Conservation (phyloP, 2,113 vertebrate genomes). For the Scolopax mira region DNA sequence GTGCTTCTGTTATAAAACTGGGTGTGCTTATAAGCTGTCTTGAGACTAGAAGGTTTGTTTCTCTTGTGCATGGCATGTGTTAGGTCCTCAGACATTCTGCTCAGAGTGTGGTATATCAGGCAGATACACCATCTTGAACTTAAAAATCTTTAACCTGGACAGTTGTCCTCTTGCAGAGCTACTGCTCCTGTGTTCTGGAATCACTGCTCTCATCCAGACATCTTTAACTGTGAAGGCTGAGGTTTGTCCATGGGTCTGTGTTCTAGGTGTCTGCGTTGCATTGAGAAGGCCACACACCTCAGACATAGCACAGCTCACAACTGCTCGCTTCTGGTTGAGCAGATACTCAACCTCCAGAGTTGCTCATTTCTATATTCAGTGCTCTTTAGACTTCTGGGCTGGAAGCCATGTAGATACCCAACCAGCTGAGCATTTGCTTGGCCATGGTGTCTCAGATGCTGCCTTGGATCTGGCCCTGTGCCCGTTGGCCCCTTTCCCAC, state of each 20-base stretch:
- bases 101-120: neutral
- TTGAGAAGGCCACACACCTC: neutral
- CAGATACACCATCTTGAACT: neutral
- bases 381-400: conserved; percentile 31
- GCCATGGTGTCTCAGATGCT: neutral
- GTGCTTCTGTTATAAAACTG: neutral
- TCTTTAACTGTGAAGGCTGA: neutral
- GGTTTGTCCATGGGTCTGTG: neutral
- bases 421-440: conserved; percentile 2
- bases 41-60: neutral
- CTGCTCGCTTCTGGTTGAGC: neutral
- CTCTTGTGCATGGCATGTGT: neutral
- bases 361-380: neutral
- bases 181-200: neutral
- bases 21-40: neutral
- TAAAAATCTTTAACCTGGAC: neutral
- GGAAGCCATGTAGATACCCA: conserved; percentile 34
- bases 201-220: neutral
- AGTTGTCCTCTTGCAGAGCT: neutral
- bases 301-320: neutral
- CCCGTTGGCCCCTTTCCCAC: neutral
- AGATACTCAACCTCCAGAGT: neutral
- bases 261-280: neutral
- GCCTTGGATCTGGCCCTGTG: conserved; percentile 7
- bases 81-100: neutral